Evolutionary conservation across 2,797 vertebrate genomes (phyloP).

Genomic region (Gorsachius magnificus): DNA sequence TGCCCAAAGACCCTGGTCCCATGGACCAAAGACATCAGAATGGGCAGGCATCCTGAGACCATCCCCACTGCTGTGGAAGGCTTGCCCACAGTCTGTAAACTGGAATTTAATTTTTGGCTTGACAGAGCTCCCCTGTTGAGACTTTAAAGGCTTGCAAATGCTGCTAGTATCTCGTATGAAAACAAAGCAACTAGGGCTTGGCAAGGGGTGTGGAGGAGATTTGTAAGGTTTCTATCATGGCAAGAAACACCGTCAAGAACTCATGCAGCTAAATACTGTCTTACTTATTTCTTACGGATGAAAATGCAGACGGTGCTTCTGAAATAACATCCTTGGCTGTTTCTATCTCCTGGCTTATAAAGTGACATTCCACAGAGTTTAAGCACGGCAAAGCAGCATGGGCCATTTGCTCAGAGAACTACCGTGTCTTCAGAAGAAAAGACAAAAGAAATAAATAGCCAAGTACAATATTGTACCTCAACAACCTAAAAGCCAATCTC

Average conservation of each 20-base stretch:
- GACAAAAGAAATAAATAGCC: constrained; percentile 59
- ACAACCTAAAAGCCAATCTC: constrained; percentile 43
- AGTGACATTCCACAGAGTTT: constrained; percentile 45
- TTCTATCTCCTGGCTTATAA: constrained; percentile 12
- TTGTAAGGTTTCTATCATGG: background rate
- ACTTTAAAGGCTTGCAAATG: background rate
- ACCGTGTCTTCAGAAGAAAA: constrained; percentile 43
- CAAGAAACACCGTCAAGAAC: background rate
- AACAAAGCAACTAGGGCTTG: background rate
- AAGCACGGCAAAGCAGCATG: background rate
- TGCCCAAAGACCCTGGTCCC: background rate
- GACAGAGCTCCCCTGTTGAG: background rate
- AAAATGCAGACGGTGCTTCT: constrained; percentile 10
- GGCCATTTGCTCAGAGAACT: constrained; percentile 1
- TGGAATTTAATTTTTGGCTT: background rate
- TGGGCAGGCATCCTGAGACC: background rate
- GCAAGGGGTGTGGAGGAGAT: background rate
- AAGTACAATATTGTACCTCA: constrained; percentile 42
- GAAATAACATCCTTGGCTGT: constrained; percentile 24
- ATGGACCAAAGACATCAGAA: background rate
- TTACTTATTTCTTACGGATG: background rate
- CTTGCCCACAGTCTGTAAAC: background rate
- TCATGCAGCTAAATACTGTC: background rate
- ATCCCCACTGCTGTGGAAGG: background rate
- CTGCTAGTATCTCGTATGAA: background rate